phyloP scores from a whole-genome alignment of 2,797 vertebrate genomes.

The Urosaurus nigricauda region DNA sequence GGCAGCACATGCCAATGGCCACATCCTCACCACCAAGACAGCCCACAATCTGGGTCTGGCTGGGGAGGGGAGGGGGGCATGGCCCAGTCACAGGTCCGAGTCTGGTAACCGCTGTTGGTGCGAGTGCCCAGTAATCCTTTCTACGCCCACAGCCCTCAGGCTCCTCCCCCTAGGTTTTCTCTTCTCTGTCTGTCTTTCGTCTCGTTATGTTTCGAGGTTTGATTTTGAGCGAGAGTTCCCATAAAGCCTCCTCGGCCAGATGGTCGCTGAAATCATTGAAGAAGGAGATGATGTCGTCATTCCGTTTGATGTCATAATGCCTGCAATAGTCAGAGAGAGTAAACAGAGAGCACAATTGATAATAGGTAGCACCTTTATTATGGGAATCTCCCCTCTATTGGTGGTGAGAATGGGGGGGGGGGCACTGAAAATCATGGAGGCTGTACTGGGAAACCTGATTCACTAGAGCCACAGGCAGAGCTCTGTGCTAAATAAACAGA shows the following conservation, averaged over 20 bases:
- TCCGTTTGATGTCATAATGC: constrained; percentile 95
- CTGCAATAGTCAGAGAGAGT: constrained; percentile 72
- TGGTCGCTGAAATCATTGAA: constrained; percentile 99
- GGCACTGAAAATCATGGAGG: neutral
- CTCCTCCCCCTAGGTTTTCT: constrained; percentile 89
- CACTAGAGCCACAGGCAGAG: no score
- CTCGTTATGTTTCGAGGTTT: constrained; percentile 94
- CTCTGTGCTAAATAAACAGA: neutral
- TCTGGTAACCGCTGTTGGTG: constrained; percentile 57
- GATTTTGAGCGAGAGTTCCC: constrained; percentile 99
- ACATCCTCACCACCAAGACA: constrained; percentile 27
- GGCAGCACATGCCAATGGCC: neutral
- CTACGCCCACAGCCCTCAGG: neutral
- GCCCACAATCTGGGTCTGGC: neutral
- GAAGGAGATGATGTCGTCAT: constrained; percentile 96
- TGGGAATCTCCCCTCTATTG: no score
- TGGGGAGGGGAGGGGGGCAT: constrained; percentile 47
- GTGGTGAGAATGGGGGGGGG: no score
- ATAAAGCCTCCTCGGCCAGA: constrained; percentile 96
- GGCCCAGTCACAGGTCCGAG: constrained; percentile 64
- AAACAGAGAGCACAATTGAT: neutral
- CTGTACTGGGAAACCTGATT: neutral
- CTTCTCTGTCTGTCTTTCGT: constrained; percentile 94
- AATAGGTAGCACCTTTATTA: no score
- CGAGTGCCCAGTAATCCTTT: constrained; percentile 46